phyloP scores from a whole-genome alignment of 2,113 vertebrate species.

The Turdus rufiventris region DNA sequence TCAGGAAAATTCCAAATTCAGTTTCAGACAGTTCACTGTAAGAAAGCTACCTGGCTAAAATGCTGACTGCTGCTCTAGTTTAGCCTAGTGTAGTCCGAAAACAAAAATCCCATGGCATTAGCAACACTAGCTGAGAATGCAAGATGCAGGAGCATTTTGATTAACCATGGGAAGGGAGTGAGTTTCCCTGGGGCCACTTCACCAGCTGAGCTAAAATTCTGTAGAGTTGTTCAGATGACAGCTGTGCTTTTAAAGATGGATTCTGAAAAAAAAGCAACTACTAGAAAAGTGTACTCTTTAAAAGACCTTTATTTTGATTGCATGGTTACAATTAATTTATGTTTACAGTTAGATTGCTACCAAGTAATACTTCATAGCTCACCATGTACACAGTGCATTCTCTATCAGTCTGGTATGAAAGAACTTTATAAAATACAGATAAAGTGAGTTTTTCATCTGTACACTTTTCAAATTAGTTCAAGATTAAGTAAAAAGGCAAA shows the following conservation, averaged over 20 bases:
- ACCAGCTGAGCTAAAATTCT: neutral
- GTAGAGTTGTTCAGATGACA: neutral
- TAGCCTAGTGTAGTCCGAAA: neutral
- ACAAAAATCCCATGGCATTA: neutral
- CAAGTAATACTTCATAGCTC: slow-evolving; percentile 44
- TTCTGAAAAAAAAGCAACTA: neutral
- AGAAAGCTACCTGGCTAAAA: neutral
- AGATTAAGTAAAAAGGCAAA: slow-evolving; percentile 63
- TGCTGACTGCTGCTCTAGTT: neutral
- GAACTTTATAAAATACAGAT: slow-evolving; percentile 69
- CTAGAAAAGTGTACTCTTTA: neutral
- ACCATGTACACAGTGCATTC: slow-evolving; percentile 49
- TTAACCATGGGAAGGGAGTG: neutral
- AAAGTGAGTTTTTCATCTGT: slow-evolving; percentile 23
- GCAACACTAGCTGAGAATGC: neutral
- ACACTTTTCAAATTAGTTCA: slow-evolving; percentile 59
- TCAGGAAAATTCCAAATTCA: neutral
- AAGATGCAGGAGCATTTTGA: neutral
- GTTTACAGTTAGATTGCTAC: slow-evolving; percentile 51
- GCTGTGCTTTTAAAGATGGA: neutral
- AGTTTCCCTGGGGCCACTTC: neutral
- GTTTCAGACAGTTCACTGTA: neutral
- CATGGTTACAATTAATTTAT: slow-evolving; percentile 39
- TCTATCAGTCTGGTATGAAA: slow-evolving; percentile 44
- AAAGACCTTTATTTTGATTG: slow-evolving; percentile 73